These are phyloP conservation scores for Mormyrus iriodes DNA, from an alignment of 2,113 vertebrate genomes.

Conservation along the genomic window DNA sequence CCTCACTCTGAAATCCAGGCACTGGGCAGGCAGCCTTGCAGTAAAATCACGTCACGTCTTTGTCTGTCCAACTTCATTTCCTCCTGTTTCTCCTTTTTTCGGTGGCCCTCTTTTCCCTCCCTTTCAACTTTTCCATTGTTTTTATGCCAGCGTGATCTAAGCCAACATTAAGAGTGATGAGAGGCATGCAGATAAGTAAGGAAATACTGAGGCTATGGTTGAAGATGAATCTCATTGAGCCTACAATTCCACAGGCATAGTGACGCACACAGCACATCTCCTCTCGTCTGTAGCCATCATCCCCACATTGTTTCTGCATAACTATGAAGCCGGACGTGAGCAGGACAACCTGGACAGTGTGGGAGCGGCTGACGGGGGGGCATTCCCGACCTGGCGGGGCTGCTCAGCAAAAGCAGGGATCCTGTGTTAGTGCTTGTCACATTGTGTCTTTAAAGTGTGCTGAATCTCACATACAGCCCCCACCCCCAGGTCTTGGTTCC, in stretches of 20 bases:
- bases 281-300: not conserved
- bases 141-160: not conserved
- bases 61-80: not conserved
- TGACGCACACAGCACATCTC: not conserved
- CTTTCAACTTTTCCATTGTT: not conserved
- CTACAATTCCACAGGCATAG: not conserved
- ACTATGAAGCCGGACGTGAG: not conserved
- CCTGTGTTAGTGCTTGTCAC: not conserved
- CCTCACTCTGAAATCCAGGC: not conserved
- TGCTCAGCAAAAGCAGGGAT: not conserved
- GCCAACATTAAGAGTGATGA: not conserved
- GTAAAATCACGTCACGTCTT: not conserved
- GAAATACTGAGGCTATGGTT: not conserved
- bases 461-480: not conserved
- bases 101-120: not conserved
- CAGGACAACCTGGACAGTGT: not conserved
- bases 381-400: not conserved
- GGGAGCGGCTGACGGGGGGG: not conserved
- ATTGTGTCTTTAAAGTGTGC: not conserved
- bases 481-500: not conserved
- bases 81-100: not conserved
- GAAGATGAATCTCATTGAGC: not conserved
- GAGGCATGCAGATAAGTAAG: not conserved
- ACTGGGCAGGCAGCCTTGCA: not conserved
- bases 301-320: not conserved